phyloP scores from a whole-genome alignment of 2,888 invertebrate species.

The Patella pellucida region DNA sequence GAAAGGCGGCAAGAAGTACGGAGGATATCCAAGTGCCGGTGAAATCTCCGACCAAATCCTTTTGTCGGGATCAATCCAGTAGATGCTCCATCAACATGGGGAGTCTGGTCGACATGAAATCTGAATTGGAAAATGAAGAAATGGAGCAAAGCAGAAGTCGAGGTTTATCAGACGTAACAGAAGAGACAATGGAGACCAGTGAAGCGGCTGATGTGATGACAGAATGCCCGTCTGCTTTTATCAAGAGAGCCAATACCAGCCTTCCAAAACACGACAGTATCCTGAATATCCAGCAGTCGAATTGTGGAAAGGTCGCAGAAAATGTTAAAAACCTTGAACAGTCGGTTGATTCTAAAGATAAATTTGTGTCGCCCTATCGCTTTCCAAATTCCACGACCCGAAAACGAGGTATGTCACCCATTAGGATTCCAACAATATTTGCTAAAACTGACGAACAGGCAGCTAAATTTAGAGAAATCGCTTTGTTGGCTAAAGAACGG shows the following conservation, averaged over 20 bases:
- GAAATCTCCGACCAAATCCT: constrained; percentile 33
- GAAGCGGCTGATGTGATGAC: neutral
- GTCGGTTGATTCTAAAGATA: constrained; percentile 35
- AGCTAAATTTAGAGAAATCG: constrained; percentile 34
- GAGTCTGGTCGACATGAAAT: neutral
- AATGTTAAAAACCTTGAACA: constrained; percentile 42
- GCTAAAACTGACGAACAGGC: constrained; percentile 45
- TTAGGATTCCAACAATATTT: constrained; percentile 61
- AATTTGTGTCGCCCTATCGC: constrained; percentile 45
- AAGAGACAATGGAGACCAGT: neutral
- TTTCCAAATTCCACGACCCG: constrained; percentile 54
- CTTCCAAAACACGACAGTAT: constrained; percentile 58
- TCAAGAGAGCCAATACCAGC: constrained; percentile 50
- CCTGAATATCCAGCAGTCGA: constrained; percentile 47
- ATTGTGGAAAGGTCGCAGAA: constrained; percentile 55
- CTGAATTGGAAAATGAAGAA: constrained; percentile 2
- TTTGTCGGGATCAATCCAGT: constrained; percentile 13
- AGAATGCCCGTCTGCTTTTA: constrained; percentile 18
- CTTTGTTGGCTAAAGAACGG: constrained; percentile 18
- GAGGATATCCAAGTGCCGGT: constrained; percentile 34
- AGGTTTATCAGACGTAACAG: no score
- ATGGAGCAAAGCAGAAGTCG: neutral
- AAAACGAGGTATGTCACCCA: constrained; percentile 55
- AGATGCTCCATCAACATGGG: constrained; percentile 1
- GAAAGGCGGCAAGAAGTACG: constrained; percentile 13